Evolutionary conservation across 2,113 vertebrate genomes (phyloP).

Genomic region (Cichladusa arquata): DNA sequence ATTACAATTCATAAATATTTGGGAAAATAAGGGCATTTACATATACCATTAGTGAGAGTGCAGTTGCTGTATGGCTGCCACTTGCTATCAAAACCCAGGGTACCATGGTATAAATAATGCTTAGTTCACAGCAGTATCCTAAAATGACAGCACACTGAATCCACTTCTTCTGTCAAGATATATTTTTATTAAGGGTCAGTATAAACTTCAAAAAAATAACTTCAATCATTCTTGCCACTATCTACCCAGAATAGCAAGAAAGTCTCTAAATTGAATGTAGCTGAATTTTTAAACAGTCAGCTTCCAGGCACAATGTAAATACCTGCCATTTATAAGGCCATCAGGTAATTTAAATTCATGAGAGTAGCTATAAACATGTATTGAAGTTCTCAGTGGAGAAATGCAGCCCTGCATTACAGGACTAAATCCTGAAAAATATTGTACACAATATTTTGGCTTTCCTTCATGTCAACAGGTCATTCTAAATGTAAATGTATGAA

Average conservation of each 20-base stretch:
- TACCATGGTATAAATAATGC: neutral
- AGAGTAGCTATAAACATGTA: neutral
- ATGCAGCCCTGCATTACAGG: neutral
- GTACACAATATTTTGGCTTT: neutral
- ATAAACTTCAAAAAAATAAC: neutral
- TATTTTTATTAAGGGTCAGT: constrained; percentile 47
- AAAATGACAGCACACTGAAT: neutral
- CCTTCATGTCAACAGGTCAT: neutral
- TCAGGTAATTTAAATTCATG: constrained; percentile 13
- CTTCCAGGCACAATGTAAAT: constrained; percentile 12
- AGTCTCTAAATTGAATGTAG: neutral
- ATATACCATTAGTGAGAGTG: neutral
- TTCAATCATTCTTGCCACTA: neutral
- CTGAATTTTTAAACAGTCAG: neutral
- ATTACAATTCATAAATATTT: constrained; percentile 2
- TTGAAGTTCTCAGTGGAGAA: neutral
- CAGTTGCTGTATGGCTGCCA: neutral
- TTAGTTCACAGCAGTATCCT: neutral
- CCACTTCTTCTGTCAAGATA: neutral
- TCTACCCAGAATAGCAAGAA: neutral
- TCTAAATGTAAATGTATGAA: neutral
- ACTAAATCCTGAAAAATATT: neutral
- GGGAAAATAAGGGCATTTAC: neutral
- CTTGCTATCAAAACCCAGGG: neutral
- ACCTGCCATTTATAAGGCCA: neutral